Evolutionary conservation across 2,888 invertebrate genomes (phyloP), one percentile per base, ranked within the genome.

Genomic region (Synanthedon tipuliformis): DNA sequence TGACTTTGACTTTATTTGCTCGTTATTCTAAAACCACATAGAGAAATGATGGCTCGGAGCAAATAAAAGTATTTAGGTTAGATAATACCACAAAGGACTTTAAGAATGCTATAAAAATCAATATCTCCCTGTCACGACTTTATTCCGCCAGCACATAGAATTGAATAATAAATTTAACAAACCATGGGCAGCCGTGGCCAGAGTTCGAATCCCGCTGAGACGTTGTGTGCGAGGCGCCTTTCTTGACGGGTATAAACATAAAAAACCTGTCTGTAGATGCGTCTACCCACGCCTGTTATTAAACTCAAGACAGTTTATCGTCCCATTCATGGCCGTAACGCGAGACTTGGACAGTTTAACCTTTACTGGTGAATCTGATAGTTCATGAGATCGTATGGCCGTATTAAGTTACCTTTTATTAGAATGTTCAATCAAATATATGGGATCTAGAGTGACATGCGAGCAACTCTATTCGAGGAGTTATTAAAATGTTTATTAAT

Each of bases 241-340:
- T 53, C 61, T 68, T 81, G 83, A 81, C 71, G 75, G 74, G 75
- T 71, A 77, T 68, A 75, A 72, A 76, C 68, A 73, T 68, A 72
- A 74, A 62, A 62, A 67, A 71, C 64, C 62, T 66, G 68, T 68
- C 63, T 65, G 65, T 66, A 68, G 68, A 65, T 68, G 62, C 64
- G 61, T 59, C 75, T 62, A 61, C 83, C 82, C 79, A 81, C 81
- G 71, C 73, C 55, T 56, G 69, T 75, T 73, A 78, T 81, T 80
- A 81, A 59, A 78, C 70, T 73, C 66, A 45, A 64, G 69, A 66
- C 70, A 67, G 71, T 84, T 85, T 86, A 86, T 85, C 67, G 76
- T 68, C 72, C 69, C 78, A 80, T 82, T 82, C 79, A 79, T 73
- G 65, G 64, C 57, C 63, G 75, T 73, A 77, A 79, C 77, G 68